A percentile compares a stretch with the other conserved stretches of the same genome.
Conservation (phyloP, 2,113 vertebrate species). For the Hippocampus abdominalis region DNA sequence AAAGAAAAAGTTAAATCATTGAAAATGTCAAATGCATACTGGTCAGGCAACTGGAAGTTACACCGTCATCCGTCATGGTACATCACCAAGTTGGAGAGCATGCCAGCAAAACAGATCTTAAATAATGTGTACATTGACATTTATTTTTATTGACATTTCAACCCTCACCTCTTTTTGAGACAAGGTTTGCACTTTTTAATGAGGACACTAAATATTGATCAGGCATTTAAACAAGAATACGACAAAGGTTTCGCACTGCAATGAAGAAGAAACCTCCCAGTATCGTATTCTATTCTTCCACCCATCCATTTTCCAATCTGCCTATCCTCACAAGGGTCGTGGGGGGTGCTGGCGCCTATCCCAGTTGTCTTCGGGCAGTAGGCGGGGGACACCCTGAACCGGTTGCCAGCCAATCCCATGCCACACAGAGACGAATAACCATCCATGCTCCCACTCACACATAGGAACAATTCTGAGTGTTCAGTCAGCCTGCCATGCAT, state of each 20-base stretch:
- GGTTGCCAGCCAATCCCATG: too few relatives aligned
- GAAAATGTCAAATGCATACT: neutral
- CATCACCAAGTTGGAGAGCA: neutral
- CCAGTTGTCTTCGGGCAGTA: too few relatives aligned
- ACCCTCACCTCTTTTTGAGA: neutral
- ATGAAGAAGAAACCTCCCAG: neutral
- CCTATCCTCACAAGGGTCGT: too few relatives aligned
- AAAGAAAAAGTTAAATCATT: neutral
- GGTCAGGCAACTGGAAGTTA: neutral
- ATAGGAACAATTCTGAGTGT: too few relatives aligned
- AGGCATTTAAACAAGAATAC: neutral
- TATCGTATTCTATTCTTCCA: neutral
- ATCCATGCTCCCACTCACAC: too few relatives aligned
- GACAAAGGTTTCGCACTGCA: neutral
- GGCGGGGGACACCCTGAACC: too few relatives aligned
- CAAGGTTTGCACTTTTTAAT: neutral
- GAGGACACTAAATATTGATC: neutral
- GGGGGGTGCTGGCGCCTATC: too few relatives aligned
- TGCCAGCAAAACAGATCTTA: neutral
- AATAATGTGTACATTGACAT: neutral
- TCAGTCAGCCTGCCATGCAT: too few relatives aligned
- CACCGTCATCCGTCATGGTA: neutral
- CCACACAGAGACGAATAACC: too few relatives aligned
- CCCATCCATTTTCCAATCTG: too few relatives aligned
- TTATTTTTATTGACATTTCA: neutral